Percentiles rank a stretch among this genome's conserved stretches.
Conservation (phyloP, 2,888 invertebrate species). For the Drosophila cyrtoloma region DNA sequence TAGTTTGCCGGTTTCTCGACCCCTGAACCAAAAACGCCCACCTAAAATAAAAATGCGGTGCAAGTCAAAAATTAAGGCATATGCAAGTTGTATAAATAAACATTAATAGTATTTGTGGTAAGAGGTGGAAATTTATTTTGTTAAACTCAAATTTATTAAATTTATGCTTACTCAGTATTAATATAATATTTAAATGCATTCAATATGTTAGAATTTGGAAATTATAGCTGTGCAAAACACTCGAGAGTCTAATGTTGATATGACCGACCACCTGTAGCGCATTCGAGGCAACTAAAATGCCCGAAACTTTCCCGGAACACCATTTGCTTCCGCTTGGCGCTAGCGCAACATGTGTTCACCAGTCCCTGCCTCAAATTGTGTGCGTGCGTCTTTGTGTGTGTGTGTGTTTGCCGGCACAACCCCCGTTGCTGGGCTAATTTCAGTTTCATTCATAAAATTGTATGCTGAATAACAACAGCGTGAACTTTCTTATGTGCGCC, state of each 20-base stretch:
- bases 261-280: slow-evolving; percentile 48
- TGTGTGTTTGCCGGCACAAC: slow-evolving; percentile 43
- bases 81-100: slow-evolving; percentile 7
- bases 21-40: slow-evolving; percentile 63
- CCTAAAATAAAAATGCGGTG: slow-evolving; percentile 47
- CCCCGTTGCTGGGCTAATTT: slow-evolving; percentile 40
- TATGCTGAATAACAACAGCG: neutral
- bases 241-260: slow-evolving; percentile 1
- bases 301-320: slow-evolving; percentile 52
- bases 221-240: neutral
- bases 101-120: neutral
- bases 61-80: slow-evolving; percentile 19
- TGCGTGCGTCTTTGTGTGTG: slow-evolving; percentile 5
- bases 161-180: neutral
- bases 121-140: slow-evolving; percentile 3
- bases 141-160: neutral
- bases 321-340: slow-evolving; percentile 63
- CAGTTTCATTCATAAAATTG: slow-evolving; percentile 53
- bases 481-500: neutral
- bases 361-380: slow-evolving; percentile 20
- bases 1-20: slow-evolving; percentile 59
- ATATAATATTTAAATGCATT: slow-evolving; percentile 1
- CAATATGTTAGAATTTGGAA: neutral
- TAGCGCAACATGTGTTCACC: slow-evolving; percentile 71
- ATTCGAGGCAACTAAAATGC: slow-evolving; percentile 30